Percentiles rank a stretch among this genome's conserved stretches.
These are phyloP conservation scores for Narcine bancroftii DNA, from an alignment of 2,113 vertebrate genomes.

Conservation along the genomic window DNA sequence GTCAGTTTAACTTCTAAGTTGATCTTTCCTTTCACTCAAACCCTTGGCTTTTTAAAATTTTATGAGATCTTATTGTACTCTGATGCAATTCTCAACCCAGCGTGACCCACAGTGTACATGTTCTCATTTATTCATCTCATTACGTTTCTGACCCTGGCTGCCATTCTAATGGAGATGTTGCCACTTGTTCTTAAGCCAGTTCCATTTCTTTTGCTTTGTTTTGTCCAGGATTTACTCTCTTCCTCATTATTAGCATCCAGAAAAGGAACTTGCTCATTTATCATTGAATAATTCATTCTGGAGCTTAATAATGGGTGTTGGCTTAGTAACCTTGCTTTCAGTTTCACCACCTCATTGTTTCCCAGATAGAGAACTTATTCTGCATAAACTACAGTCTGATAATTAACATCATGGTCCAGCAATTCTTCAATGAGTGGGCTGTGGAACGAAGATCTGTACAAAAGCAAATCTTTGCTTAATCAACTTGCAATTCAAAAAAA, in stretches of 20 bases:
- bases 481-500: not conserved
- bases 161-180: constrained; percentile 21
- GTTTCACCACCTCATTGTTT: constrained; percentile 10
- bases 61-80: not conserved
- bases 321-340: constrained; percentile 6
- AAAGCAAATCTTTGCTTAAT: constrained; percentile 23
- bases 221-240: not conserved
- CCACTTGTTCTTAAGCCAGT: not conserved
- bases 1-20: not conserved
- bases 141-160: not conserved
- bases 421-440: not conserved
- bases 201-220: constrained; percentile 1
- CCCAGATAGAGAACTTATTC: constrained; percentile 11
- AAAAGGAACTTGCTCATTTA: not conserved
- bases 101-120: not conserved
- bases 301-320: not conserved
- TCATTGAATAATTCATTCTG: constrained; percentile 17
- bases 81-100: not conserved
- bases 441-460: constrained; percentile 24
- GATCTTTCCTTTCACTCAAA: not conserved
- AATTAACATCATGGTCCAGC: constrained; percentile 9
- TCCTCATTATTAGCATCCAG: not conserved
- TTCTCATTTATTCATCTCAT: constrained; percentile 7
- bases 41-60: not conserved
- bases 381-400: not conserved